phyloP scores from a whole-genome alignment of 2,888 invertebrate species.

The Agrochola circellaris region DNA sequence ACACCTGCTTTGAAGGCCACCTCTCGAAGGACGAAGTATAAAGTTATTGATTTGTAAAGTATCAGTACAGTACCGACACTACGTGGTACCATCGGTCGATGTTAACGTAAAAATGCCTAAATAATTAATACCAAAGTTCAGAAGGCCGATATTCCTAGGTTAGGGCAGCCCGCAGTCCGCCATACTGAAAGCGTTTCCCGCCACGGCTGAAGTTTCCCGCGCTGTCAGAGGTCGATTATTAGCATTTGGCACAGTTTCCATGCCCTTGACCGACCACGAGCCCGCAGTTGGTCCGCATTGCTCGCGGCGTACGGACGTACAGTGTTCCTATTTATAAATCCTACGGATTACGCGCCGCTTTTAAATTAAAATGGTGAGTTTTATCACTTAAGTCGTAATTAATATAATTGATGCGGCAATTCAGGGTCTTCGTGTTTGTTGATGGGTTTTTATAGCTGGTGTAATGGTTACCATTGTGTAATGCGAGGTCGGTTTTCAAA shows the following conservation, averaged over 20 bases:
- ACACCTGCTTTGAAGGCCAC: neutral
- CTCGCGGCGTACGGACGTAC: conserved; percentile 74
- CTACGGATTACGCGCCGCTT: conserved; percentile 72
- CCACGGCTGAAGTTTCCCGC: conserved; percentile 80
- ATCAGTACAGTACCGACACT: conserved; percentile 47
- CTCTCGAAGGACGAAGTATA: conserved; percentile 5
- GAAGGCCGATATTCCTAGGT: conserved; percentile 40
- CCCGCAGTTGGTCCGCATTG: conserved; percentile 85
- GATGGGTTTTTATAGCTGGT: neutral
- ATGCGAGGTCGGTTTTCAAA: conserved; percentile 32
- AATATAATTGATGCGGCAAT: conserved; percentile 22
- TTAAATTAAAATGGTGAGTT: conserved; percentile 84
- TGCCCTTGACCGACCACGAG: conserved; percentile 84
- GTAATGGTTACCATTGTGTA: conserved; percentile 11
- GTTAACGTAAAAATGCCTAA: conserved; percentile 26
- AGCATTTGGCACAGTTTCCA: conserved; percentile 86
- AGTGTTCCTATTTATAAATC: conserved; percentile 54
- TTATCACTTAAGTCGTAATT: conserved; percentile 48
- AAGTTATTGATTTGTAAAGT: conserved; percentile 38
- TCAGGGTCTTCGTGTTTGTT: neutral
- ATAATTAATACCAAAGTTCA: conserved; percentile 37
- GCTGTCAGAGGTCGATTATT: conserved; percentile 79
- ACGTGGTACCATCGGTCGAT: conserved; percentile 56
- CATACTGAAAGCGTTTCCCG: conserved; percentile 58
- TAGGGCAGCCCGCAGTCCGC: conserved; percentile 30